Evolutionary conservation across 2,797 vertebrate species (phyloP), one percentile per base, ranked within the genome.

Genomic region (Otolemur crassicaudatus): DNA sequence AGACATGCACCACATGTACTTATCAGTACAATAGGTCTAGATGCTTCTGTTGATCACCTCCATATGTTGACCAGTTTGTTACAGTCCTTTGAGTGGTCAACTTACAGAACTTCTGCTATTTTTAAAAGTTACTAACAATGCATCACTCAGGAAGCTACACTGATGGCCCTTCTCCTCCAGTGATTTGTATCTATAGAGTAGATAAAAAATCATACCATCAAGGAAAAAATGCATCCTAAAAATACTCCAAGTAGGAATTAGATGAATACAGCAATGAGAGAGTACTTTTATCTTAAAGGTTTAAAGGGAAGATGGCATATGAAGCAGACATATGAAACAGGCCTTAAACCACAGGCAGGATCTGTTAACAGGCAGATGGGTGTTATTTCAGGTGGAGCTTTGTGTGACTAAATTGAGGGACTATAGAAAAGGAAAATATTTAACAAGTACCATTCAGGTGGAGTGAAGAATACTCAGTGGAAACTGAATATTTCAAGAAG

Each of bases 401-500:
- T 84, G 49, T 61, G 17, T 69, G 27, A 85, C 20, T 37, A 92
- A 73, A 87, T 17, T 34, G 40, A 75, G 79, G 49, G 27, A 88
- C 85, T 37, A 65, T 12, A 70, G 49, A 86, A 91, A 72, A 63
- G 53, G 19, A 76, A 94, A 53, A 72, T 56, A 81, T 75, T 81
- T 43, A 75, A 88, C 7, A 86, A 70, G 70, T 65, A 56, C 2
- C 22, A 31, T 8, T 67, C 31, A 34, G 58, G 31, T 40, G 19
- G 37, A 75, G 14, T 46, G 46, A 94, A 94, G 40, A 90, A 25
- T 37, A 77, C 56, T 82, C 79, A 73, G 20, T 6, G 11, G 19
- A 43, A 92, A 90, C 82, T 20, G 34, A 92, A 40, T 70, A 95
- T 75, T 83, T 95, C 65, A 92, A 73, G 58, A 60, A 88, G 80